Evolutionary conservation across 2,888 invertebrate species (phyloP), one percentile per base, ranked within the genome.

Genomic region (Noctua janthina): DNA sequence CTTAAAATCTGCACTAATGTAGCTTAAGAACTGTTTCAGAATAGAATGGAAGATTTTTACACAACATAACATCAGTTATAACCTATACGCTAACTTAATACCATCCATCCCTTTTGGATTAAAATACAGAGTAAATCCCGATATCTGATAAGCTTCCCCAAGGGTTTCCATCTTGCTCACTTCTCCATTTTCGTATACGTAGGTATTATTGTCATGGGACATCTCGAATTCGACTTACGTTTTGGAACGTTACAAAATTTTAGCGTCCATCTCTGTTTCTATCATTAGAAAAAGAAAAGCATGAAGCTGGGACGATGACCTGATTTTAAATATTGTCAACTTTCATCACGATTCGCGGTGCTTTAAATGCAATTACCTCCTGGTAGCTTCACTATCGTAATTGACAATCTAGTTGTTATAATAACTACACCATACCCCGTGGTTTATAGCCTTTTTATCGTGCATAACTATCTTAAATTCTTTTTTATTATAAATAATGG

Each of bases 401-500:
- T 83, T 82, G 83, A 78, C 66, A 67, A 80, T 88, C 80, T 81
- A 73, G 78, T 77, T 64, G 79, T 75, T 54, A 73, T 85, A 74
- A 68, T 86, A 71, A 68, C 56, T 74, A 70, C 17, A 51, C 35
- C 43, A 43, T 74, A 67, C 17, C 79, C 82, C 81, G 79, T 79
- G 77, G 82, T 88, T 85, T 84, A 86, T 77, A 77, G 78, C 78
- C 10, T 87, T 84, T 86, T 85, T 85, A 86, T 88, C 74, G 82
- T 72, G 64, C 73, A 66, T 81, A 83, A 81, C 82, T 74, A 80
- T 81, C 84, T 39, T 79, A 69, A 76, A 81, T 81, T 84, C 54
- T 76, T 86, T 56, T 90, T 88, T 89, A 89, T 88, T 84, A 85
- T 75, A 78, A 88, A 88, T 89, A 87, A 84, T 86, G 74, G 83